Evolutionary conservation across 1,140 invertebrate genomes (phyloP).

Genomic region (Ceratitis capitata): DNA sequence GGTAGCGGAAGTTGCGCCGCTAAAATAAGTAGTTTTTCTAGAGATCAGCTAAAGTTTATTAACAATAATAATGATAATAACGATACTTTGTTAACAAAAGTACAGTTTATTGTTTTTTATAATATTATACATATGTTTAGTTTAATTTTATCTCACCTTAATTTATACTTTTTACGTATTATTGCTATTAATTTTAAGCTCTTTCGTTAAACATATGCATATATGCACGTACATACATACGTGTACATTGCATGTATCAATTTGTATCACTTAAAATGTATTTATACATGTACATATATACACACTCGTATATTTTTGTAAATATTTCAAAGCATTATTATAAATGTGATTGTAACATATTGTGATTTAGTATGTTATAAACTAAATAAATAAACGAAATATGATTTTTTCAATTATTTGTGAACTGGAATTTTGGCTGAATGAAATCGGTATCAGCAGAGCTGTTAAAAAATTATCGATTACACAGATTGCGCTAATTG

Average conservation of each 20-base stretch:
- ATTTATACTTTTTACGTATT: not conserved
- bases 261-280: too few species aligned
- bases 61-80: too few species aligned
- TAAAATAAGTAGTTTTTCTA: conserved; percentile 49
- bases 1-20: conserved; percentile 47
- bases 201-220: not conserved
- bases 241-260: not conserved
- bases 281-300: not conserved
- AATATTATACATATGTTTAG: not conserved
- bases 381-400: conserved; percentile 1
- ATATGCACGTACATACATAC: not conserved
- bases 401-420: too few species aligned
- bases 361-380: conserved; percentile 23
- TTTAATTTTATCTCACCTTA: not conserved
- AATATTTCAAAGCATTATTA: conserved; percentile 26
- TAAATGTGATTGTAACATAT: conserved; percentile 31
- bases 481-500: too few species aligned
- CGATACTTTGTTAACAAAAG: conserved; percentile 1
- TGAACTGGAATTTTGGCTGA: too few species aligned
- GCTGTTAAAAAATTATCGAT: too few species aligned
- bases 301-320: conserved; percentile 4
- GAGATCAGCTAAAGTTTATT: not conserved
- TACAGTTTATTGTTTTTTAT: conserved; percentile 12
- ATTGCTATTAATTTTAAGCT: not conserved
- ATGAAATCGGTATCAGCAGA: too few species aligned